These are phyloP conservation scores for Pionites leucogaster DNA, from an alignment of 2,113 vertebrate species.

Conservation along the genomic window DNA sequence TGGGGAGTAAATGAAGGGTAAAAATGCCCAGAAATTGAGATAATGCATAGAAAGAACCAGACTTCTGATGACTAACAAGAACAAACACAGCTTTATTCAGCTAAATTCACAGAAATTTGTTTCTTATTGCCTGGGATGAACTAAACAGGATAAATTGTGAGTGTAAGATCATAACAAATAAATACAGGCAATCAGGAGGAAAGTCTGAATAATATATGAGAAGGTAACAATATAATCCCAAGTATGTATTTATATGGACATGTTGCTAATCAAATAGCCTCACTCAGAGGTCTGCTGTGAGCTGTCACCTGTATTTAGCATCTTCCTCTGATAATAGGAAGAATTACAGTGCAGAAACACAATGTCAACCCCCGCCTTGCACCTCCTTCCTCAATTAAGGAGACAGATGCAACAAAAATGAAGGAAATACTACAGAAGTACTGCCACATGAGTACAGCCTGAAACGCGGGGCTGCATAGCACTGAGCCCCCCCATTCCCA, in stretches of 20 bases:
- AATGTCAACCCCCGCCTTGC: not conserved
- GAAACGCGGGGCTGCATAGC: accelerated
- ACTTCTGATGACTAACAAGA: slow-evolving; percentile 35
- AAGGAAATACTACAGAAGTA: not conserved
- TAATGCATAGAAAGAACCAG: slow-evolving; percentile 3
- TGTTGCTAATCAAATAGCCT: not conserved
- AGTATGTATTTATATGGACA: not conserved
- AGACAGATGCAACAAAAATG: not conserved
- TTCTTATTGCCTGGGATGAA: slow-evolving; percentile 1
- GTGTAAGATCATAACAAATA: not conserved
- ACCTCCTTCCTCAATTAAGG: not conserved
- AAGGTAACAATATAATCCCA: not conserved
- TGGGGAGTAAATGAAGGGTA: slow-evolving; percentile 37
- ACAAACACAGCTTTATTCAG: slow-evolving; percentile 13
- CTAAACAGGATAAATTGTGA: not conserved
- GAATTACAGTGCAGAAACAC: not conserved
- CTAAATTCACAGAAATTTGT: slow-evolving; percentile 12
- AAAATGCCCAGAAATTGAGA: slow-evolving; percentile 46
- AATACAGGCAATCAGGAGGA: not conserved
- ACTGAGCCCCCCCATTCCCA: not conserved
- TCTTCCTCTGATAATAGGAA: not conserved
- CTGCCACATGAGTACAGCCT: not conserved
- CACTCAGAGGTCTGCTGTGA: not conserved
- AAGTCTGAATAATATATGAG: not conserved
- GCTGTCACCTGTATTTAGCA: not conserved